Evolutionary conservation across 2,113 vertebrate species (phyloP), one percentile per base, ranked within the genome.

Genomic region (Danio rerio): DNA sequence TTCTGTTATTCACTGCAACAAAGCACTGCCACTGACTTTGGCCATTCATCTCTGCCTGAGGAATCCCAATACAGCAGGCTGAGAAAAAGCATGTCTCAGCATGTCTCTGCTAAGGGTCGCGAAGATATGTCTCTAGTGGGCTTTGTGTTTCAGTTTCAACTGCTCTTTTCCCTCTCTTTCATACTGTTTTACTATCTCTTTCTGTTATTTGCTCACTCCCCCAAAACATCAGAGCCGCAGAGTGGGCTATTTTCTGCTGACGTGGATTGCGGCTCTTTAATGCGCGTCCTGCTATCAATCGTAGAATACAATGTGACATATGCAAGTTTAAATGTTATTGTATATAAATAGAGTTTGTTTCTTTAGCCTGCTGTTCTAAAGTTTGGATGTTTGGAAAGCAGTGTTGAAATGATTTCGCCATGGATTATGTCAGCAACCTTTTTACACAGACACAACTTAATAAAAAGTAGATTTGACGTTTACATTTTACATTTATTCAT

Each of bases 31-130:
- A 11, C 81, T 66, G 69, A 79, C 65, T 79, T 63, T 74, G 8
- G 70, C 79, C 69, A 86, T 86, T 86, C 52, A 72, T 86, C 82
- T 83, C 73, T 66, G 65, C 58, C 65, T 78, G 16, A 55, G 83
- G 49, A 78, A 43, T 69, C 77, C 21, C 43, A 69, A 31, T 11
- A 47, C 20, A 56, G 45, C 49, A 70, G 70, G 62, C 78, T 9
- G 16, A 73, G 55, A 70, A 84, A 81, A 47, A 78, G 82, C 69
- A 61, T 40, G 53, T 77, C 61, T 84, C 75, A 84, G 80, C 82
- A 78, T 42, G 77, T 79, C 62, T 79, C 31, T 43, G 55, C 70
- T 75, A 75, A 78, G 72, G 42, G 69, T 70, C 55, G 18, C 21
- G 9, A 11, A 18, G 13, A 82, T 81, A 58, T 68, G 58, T 31